A percentile compares a stretch with the other conserved stretches of the same genome.
Evolutionary conservation across 2,113 vertebrate genomes (phyloP).

Genomic region (Gadus macrocephalus): DNA sequence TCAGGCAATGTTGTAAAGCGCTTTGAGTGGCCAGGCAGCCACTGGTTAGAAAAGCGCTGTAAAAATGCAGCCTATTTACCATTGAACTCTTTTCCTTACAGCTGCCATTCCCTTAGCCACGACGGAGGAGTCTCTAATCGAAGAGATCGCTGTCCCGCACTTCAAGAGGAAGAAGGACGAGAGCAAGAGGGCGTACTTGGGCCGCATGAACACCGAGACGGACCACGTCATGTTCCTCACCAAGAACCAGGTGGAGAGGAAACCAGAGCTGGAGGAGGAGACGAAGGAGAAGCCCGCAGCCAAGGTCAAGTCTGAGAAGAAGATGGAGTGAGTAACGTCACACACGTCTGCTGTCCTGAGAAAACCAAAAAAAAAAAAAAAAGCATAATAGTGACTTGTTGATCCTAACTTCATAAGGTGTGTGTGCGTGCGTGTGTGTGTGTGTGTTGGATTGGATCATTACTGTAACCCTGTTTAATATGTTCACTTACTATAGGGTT

Average conservation of each 20-base stretch:
- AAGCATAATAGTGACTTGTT: neutral
- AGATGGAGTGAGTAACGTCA: conserved; percentile 78
- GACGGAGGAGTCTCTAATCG: conserved; percentile 10
- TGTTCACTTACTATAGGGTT: too few species aligned
- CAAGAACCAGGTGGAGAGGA: conserved; percentile 76
- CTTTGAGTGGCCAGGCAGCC: too few species aligned
- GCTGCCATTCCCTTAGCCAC: conserved; percentile 26
- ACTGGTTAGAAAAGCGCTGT: too few species aligned
- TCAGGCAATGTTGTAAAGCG: too few species aligned
- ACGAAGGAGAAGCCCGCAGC: conserved; percentile 42
- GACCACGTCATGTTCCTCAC: conserved; percentile 80
- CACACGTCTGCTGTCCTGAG: too few species aligned
- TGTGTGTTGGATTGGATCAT: too few species aligned
- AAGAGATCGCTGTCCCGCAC: conserved; percentile 71
- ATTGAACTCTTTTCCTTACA: conserved; percentile 1
- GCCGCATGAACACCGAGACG: conserved; percentile 82
- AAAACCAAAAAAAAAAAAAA: too few species aligned
- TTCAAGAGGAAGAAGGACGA: conserved; percentile 77
- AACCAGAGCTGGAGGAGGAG: conserved; percentile 74
- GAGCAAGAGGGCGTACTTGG: conserved; percentile 68
- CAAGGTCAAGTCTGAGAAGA: conserved; percentile 76
- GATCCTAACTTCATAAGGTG: too few species aligned
- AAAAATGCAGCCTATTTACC: neutral
- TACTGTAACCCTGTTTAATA: too few species aligned
- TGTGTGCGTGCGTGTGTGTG: too few species aligned